phyloP scores from a whole-genome alignment of 1,140 invertebrate species.

The Dendrolimus punctatus region DNA sequence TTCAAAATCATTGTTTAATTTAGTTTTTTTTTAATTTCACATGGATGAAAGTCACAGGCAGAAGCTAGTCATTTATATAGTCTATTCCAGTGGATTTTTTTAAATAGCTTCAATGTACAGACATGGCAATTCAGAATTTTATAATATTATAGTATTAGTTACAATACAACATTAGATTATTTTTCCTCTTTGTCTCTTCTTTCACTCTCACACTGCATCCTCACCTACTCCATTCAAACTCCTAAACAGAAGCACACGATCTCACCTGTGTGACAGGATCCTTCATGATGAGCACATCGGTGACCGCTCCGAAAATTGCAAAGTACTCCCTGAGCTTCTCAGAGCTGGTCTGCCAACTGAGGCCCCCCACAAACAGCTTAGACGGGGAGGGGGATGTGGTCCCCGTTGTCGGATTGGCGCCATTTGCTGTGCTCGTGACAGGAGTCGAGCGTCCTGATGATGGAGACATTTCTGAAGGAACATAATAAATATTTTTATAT shows the following conservation, averaged over 20 bases:
- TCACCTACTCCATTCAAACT: too few species aligned
- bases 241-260: background rate
- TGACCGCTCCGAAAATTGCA: constrained; percentile 91
- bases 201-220: too few species aligned
- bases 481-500: background rate
- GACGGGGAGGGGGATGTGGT: constrained; percentile 84
- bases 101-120: too few species aligned
- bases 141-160: too few species aligned
- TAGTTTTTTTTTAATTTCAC: too few species aligned
- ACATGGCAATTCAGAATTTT: too few species aligned
- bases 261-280: constrained; percentile 92
- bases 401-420: constrained; percentile 31
- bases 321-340: constrained; percentile 93
- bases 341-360: constrained; percentile 93
- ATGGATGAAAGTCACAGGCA: too few species aligned
- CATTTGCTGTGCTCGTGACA: constrained; percentile 64
- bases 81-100: too few species aligned
- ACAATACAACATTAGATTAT: too few species aligned
- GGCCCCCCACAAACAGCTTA: constrained; percentile 91
- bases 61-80: too few species aligned
- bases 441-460: constrained; percentile 85
- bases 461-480: constrained; percentile 47
- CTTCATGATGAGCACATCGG: constrained; percentile 95
- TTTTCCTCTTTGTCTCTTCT: too few species aligned
- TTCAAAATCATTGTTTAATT: too few species aligned